Base-by-base conservation (phyloP, 2,113 vertebrate genomes). In the Pseudopipra pipra region DNA sequence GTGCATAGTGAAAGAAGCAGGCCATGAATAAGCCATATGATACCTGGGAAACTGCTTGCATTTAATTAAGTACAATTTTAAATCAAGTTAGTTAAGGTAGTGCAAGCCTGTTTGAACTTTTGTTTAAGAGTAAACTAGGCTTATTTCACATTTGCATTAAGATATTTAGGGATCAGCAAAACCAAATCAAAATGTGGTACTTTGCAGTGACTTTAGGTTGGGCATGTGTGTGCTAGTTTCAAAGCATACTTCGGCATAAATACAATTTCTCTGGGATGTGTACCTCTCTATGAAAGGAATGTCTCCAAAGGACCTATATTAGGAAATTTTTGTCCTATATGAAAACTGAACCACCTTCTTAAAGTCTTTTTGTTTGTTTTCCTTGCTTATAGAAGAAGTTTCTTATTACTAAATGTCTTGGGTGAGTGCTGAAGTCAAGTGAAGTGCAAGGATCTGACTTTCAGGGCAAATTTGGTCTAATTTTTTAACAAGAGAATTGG, bases 21-120 rank as follows among this genome's bases (percentile, higher is more conserved):
- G 78, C 52, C 19, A n/a, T 77, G 72, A 71, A 59, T 77, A 78
- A 67, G 47, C 79, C 17, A 4, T 77, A 12, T 39, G 58, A 74
- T 90, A 90, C 75, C 68, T 96, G 59, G 70, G 79, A 94, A 94
- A 81, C 13, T 33, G 46, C 73, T 90, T 44, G 52, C 25, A 24
- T 72, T 91, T 92, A 79, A 90, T 87, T 75, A 91, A 77, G 59
- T n/a, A n/a, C 43, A 51, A n/a, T 81, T 92, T 84, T 49, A 87
- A 62, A 59, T 93, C 8, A 27, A 33, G 75, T 63, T 59, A 63
- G 35, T 91, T 90, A 79, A 86, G 37, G 39, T 63, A n/a, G 35
- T 47, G 9, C 14, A 33, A 62, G 72, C 51, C 27, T 95, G 25
- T 90, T 73, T 74, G 52, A 83, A 77, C 35, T 77, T 59, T 37